A percentile compares a stretch with the other conserved stretches of the same genome.
Conservation (phyloP, 2,113 vertebrate genomes). For the Tichodroma muraria region DNA sequence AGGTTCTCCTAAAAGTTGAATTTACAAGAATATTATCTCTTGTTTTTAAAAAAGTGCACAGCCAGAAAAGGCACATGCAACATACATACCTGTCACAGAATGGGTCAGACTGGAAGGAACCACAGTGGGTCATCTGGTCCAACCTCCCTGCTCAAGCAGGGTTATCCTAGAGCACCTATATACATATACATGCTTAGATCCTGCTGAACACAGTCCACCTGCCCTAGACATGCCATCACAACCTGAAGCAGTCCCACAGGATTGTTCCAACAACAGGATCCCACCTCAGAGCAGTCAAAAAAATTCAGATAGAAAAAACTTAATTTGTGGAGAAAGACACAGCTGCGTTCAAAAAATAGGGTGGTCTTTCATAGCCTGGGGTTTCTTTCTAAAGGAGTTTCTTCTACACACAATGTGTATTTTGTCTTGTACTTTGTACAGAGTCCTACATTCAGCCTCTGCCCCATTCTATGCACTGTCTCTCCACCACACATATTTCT, state of each 20-base stretch:
- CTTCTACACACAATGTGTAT: not conserved
- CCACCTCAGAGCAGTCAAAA: not conserved
- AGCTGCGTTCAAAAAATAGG: not conserved
- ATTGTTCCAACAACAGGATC: not conserved
- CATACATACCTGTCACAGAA: not conserved
- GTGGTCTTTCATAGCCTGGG: not conserved
- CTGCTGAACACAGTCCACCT: not conserved
- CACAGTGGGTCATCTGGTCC: not conserved
- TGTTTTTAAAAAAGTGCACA: not conserved
- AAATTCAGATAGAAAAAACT: not conserved
- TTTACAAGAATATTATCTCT: not conserved
- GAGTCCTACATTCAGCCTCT: not conserved
- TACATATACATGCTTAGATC: not conserved
- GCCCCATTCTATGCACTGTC: not conserved
- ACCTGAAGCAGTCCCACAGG: not conserved
- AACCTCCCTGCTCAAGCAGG: not conserved
- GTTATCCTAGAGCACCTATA: not conserved
- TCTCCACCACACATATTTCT: rapidly evolving
- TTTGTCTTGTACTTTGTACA: not conserved
- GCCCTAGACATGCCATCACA: not conserved
- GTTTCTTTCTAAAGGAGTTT: not conserved
- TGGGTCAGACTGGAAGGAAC: not conserved
- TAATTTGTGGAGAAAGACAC: not conserved
- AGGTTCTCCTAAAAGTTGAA: not conserved
- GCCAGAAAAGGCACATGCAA: not conserved